phyloP scores from a whole-genome alignment of 2,113 vertebrate species.

The Lophius piscatorius region DNA sequence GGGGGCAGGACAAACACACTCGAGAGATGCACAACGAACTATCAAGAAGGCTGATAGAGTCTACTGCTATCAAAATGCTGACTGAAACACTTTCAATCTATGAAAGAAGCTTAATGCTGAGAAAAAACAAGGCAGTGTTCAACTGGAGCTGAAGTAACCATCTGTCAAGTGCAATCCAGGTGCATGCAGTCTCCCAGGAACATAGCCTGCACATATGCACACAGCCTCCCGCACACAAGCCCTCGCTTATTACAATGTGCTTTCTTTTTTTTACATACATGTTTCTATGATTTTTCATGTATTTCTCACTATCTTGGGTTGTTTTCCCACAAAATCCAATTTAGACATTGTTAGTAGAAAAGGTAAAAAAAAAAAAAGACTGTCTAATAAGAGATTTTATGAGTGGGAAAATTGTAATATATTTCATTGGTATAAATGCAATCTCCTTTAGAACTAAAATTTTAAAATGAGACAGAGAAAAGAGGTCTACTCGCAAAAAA shows the following conservation, averaged over 20 bases:
- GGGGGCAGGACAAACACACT: constrained; percentile 54
- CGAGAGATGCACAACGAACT: constrained; percentile 55
- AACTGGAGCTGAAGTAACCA: constrained; percentile 65
- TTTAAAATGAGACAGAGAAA: constrained; percentile 15
- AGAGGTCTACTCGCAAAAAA: background rate
- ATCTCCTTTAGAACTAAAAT: constrained; percentile 8
- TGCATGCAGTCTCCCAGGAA: constrained; percentile 62
- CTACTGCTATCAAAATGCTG: constrained; percentile 70
- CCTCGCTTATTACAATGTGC: constrained; percentile 17
- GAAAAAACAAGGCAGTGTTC: constrained; percentile 57
- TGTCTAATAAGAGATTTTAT: too few relatives aligned
- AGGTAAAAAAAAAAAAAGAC: background rate
- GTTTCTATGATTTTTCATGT: constrained; percentile 25
- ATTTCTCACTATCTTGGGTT: constrained; percentile 7
- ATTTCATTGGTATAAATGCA: background rate
- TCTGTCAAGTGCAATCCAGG: constrained; percentile 74
- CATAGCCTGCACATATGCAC: constrained; percentile 63
- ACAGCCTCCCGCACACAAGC: constrained; percentile 54
- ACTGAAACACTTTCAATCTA: constrained; percentile 64
- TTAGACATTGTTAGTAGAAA: constrained; percentile 1
- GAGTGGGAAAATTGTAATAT: background rate
- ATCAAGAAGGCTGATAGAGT: constrained; percentile 54
- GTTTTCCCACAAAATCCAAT: constrained; percentile 26
- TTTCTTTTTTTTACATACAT: constrained; percentile 7
- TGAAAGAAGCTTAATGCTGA: constrained; percentile 63